Conservation (phyloP, 2,888 invertebrate genomes). For the Drymonia ruficornis region DNA sequence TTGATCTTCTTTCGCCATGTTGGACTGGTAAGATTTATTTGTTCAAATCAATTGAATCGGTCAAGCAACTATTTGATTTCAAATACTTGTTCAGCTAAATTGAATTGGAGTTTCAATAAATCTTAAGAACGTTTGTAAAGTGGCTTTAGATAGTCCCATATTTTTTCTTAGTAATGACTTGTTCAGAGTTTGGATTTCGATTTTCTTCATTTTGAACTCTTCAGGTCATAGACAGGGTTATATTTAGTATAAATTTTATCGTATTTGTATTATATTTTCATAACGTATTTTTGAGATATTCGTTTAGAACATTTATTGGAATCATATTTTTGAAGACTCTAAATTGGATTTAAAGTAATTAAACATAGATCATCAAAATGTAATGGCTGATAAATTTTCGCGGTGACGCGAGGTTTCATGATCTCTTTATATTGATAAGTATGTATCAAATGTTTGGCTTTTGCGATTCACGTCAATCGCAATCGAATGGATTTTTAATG, state of each 20-base stretch:
- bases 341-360: conserved; percentile 73
- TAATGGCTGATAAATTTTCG: conserved; percentile 61
- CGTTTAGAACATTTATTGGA: conserved; percentile 82
- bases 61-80: not conserved
- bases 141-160: conserved; percentile 27
- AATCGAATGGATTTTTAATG: conserved; percentile 34
- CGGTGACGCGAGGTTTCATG: conserved; percentile 34
- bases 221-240: conserved; percentile 86
- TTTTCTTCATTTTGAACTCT: conserved; percentile 76
- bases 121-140: conserved; percentile 16
- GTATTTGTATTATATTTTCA: conserved; percentile 85
- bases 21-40: not conserved
- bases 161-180: conserved; percentile 69
- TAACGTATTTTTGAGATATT: conserved; percentile 84
- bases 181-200: conserved; percentile 76
- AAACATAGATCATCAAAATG: conserved; percentile 66
- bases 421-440: conserved; percentile 35
- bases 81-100: conserved; percentile 2
- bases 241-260: conserved; percentile 85
- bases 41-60: not conserved
- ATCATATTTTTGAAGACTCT: conserved; percentile 83
- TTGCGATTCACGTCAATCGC: conserved; percentile 34
- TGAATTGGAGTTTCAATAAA: conserved; percentile 13
- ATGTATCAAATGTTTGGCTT: conserved; percentile 36
- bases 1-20: conserved; percentile 11